A percentile compares a stretch with the other conserved stretches of the same genome.
phyloP scores from a whole-genome alignment of 2,797 vertebrate genomes.

The Carcharodon carcharias region DNA sequence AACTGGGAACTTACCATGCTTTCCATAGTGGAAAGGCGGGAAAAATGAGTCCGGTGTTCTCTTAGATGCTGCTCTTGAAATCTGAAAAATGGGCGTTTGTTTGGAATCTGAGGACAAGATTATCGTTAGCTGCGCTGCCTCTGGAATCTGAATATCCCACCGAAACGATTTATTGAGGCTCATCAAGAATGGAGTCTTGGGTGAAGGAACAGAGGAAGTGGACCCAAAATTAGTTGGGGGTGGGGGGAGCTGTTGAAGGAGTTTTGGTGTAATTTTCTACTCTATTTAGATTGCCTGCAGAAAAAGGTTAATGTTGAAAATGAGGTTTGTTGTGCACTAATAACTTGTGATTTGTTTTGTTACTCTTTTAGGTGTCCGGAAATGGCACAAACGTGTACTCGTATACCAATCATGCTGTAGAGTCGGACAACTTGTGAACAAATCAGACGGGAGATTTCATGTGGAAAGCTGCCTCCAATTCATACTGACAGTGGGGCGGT shows the following conservation, averaged over 20 bases:
- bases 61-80: not conserved
- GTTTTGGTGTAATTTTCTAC: not conserved
- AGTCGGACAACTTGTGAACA: conserved; percentile 12
- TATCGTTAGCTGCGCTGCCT: not conserved
- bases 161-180: not conserved
- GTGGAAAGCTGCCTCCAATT: not conserved
- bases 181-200: not conserved
- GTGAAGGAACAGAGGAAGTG: not conserved
- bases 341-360: not conserved
- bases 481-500: not conserved
- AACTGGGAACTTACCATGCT: not conserved
- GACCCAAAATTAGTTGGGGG: not conserved
- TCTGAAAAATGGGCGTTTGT: not conserved
- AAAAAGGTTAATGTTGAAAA: not conserved
- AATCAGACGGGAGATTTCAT: not conserved
- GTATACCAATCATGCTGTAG: not conserved
- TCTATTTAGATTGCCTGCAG: not conserved
- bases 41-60: not conserved
- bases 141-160: not conserved
- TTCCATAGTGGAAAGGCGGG: not conserved
- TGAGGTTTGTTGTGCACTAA: not conserved
- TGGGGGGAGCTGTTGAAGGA: not conserved
- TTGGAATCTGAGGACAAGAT: not conserved
- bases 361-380: not conserved
- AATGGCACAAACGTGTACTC: not conserved